Percentiles rank a stretch among this genome's conserved stretches.
phyloP scores from a whole-genome alignment of 2,113 vertebrate genomes.

The Ascaphus truei region DNA sequence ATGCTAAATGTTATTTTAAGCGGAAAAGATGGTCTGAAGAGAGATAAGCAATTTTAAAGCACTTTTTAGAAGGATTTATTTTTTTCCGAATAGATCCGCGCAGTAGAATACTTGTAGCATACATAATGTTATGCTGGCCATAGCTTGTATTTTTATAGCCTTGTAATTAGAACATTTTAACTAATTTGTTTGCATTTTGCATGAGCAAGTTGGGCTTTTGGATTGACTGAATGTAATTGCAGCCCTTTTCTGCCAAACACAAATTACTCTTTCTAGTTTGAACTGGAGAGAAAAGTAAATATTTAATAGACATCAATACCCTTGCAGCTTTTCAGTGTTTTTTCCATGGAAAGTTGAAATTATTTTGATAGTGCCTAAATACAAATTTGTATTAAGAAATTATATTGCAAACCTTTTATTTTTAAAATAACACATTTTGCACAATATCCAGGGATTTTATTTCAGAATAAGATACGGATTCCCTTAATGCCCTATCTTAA shows the following conservation, averaged over 20 bases:
- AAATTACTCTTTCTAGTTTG: conserved; percentile 76
- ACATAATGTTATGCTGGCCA: conserved; percentile 66
- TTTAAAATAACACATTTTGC: too few species aligned
- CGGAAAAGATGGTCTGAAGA: conserved; percentile 3
- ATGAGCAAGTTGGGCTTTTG: conserved; percentile 80
- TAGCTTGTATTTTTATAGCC: conserved; percentile 75
- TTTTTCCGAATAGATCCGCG: conserved; percentile 13
- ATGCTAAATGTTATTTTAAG: conserved; percentile 4
- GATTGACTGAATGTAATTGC: conserved; percentile 79
- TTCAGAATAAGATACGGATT: too few species aligned
- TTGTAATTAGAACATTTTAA: conserved; percentile 82
- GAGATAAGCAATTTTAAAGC: background rate
- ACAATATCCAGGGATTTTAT: too few species aligned
- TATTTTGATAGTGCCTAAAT: conserved; percentile 65
- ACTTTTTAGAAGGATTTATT: background rate
- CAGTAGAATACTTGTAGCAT: conserved; percentile 50
- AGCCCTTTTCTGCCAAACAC: conserved; percentile 73
- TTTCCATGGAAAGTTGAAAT: conserved; percentile 65
- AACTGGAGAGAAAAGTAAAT: conserved; percentile 78
- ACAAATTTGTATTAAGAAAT: too few species aligned
- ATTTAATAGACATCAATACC: conserved; percentile 82
- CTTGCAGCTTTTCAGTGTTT: conserved; percentile 48
- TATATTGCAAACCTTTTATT: too few species aligned
- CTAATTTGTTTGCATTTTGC: conserved; percentile 87
- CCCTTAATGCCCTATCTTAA: too few species aligned